Evolutionary conservation across 2,888 invertebrate genomes (phyloP), one percentile per base, ranked within the genome.

Genomic region (Polia nebulosa): DNA sequence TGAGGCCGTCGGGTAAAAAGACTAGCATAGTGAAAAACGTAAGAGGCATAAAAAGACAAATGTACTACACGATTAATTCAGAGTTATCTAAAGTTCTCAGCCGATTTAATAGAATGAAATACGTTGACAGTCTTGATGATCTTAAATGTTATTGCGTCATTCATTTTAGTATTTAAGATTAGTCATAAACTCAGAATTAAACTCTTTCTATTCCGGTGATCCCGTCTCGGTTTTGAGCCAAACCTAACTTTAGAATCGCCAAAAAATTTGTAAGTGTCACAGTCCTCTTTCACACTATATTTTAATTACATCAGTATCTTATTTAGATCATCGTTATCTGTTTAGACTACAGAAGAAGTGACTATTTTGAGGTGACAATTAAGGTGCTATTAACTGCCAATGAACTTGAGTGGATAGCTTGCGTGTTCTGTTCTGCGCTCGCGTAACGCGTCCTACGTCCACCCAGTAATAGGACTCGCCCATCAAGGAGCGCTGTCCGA

Each of bases 191-290:
- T 60, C 67, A 62, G 45, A 72, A 68, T 81, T 75, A 64, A 70
- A 69, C 32, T 71, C 25, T 51, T 67, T 75, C 15, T 47, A 64
- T 15, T 57, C 7, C 34, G n/a, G 74, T 68, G 72, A 67, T 77
- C 74, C 61, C 76, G 67, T 72, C 68, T 72, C 57, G 80, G 53
- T 15, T 67, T 74, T 51, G 76, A 82, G 82, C 81, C 82, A 76
- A 80, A 74, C 60, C 67, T 72, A 72, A 78, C 67, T 70, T 59
- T 66, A 71, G 76, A 63, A 44, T 27, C 29, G 65, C 47, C 52
- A 62, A 64, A 66, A 62, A 32, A 27, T 27, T 60, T 27, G 3
- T 59, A 41, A 60, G 41, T 56, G 52, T 58, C 51, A 13, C 17
- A 34, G 47, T 59, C 29, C n/a, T 70, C 45, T 56, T 53, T 25